phyloP scores from a whole-genome alignment of 2,797 vertebrate species.

The Mycteria americana region DNA sequence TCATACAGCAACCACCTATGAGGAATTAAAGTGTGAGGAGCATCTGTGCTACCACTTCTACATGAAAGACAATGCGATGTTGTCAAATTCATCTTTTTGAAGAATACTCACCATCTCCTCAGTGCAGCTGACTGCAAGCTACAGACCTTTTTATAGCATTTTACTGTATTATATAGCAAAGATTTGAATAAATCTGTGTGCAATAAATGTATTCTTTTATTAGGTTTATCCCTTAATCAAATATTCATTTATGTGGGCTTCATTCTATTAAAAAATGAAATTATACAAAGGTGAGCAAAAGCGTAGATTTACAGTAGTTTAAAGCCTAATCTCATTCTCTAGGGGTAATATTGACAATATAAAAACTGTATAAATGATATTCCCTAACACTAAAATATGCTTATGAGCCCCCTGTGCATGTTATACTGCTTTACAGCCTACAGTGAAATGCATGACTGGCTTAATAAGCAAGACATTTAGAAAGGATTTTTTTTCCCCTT shows the following conservation, averaged over 20 bases:
- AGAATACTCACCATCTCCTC: slow-evolving; percentile 47
- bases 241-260: slow-evolving; percentile 72
- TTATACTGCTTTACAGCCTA: slow-evolving; percentile 70
- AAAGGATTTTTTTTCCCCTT: slow-evolving; percentile 9
- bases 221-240: slow-evolving; percentile 73
- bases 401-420: slow-evolving; percentile 71
- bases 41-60: slow-evolving; percentile 17
- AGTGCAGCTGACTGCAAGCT: slow-evolving; percentile 39
- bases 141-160: slow-evolving; percentile 59
- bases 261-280: slow-evolving; percentile 73
- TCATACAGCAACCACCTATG: slow-evolving; percentile 16
- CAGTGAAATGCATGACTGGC: slow-evolving; percentile 70
- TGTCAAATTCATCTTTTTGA: slow-evolving; percentile 63
- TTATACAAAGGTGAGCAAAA: slow-evolving; percentile 76
- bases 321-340: slow-evolving; percentile 72
- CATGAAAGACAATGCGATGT: slow-evolving; percentile 43
- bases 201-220: slow-evolving; percentile 73
- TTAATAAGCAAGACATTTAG: slow-evolving; percentile 76
- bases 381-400: slow-evolving; percentile 74
- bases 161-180: slow-evolving; percentile 51
- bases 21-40: slow-evolving; percentile 5
- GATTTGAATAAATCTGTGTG: slow-evolving; percentile 69
- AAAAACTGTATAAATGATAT: slow-evolving; percentile 76
- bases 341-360: slow-evolving; percentile 71
- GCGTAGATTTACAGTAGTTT: slow-evolving; percentile 72